A percentile compares a stretch with the other conserved stretches of the same genome.
Evolutionary conservation across 2,113 vertebrate species (phyloP).

Genomic region (Xerus inauris): DNA sequence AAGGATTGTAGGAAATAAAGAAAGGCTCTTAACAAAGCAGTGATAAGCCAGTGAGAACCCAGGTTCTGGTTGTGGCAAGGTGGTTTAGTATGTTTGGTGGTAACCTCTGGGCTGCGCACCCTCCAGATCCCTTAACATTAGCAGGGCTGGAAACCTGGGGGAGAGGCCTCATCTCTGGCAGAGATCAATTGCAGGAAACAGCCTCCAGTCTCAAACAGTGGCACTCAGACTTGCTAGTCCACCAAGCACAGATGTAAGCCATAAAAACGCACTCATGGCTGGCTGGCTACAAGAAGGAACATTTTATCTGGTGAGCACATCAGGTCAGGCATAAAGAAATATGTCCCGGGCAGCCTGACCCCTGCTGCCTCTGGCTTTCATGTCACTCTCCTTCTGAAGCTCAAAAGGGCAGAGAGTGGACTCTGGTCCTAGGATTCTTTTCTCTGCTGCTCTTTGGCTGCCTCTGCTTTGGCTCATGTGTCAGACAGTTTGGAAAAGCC

Average conservation of each 20-base stretch:
- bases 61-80: background rate
- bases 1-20: background rate
- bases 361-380: slow-evolving; percentile 51
- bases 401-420: slow-evolving; percentile 34
- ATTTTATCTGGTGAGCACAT: slow-evolving; percentile 73
- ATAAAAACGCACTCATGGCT: slow-evolving; percentile 55
- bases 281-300: background rate
- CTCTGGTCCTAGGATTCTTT: background rate
- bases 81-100: background rate
- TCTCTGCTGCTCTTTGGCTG: background rate
- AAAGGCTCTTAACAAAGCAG: background rate
- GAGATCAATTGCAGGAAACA: slow-evolving; percentile 61
- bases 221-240: slow-evolving; percentile 58
- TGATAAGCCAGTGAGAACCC: background rate
- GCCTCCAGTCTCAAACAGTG: slow-evolving; percentile 43
- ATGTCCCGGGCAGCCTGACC: slow-evolving; percentile 76
- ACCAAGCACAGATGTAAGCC: slow-evolving; percentile 62
- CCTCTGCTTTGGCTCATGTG: slow-evolving; percentile 69
- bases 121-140: background rate
- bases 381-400: slow-evolving; percentile 45
- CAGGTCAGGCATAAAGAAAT: slow-evolving; percentile 68
- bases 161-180: slow-evolving; percentile 40
- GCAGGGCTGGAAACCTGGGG: background rate
- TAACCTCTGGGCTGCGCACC: background rate
- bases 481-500: slow-evolving; percentile 52